Conservation (phyloP, 2,113 vertebrate species). For the Mormyrus lacerda region DNA sequence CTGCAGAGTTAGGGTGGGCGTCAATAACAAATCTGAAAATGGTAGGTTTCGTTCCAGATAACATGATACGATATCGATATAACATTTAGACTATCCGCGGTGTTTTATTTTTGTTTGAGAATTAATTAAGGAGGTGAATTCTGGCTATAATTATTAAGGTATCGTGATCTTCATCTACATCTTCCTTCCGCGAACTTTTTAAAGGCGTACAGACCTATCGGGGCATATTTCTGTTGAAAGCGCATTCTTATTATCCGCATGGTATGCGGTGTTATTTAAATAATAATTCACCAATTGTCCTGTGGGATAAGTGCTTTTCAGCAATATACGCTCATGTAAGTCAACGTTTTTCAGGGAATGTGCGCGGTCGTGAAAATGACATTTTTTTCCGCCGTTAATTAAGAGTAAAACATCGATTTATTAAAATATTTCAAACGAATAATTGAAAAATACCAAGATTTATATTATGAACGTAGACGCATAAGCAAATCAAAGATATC, state of each 20-base stretch:
- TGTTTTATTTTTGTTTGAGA: slow-evolving; percentile 13
- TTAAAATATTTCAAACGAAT: background rate
- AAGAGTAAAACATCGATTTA: background rate
- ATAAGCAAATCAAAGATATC: slow-evolving; percentile 5
- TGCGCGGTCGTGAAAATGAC: slow-evolving; percentile 2
- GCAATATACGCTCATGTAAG: background rate
- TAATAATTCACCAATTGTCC: background rate
- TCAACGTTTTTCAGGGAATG: background rate
- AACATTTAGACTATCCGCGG: slow-evolving; percentile 32
- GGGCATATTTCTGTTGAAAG: slow-evolving; percentile 21
- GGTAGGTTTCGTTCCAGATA: slow-evolving; percentile 60
- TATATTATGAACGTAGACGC: background rate
- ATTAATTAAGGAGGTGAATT: slow-evolving; percentile 17
- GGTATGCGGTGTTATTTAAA: slow-evolving; percentile 11
- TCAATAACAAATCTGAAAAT: slow-evolving; percentile 65
- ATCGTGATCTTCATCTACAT: slow-evolving; percentile 17
- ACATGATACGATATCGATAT: slow-evolving; percentile 44
- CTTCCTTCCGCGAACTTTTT: slow-evolving; percentile 31
- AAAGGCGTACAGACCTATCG: slow-evolving; percentile 27
- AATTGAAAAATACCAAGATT: background rate
- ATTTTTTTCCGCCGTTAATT: background rate
- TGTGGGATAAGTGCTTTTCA: background rate
- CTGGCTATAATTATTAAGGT: slow-evolving; percentile 4
- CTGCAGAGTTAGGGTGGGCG: slow-evolving; percentile 73
- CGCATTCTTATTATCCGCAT: slow-evolving; percentile 15